Base-by-base conservation (phyloP, 2,113 vertebrate species). In the Rhinopomastus cyanomelas region DNA sequence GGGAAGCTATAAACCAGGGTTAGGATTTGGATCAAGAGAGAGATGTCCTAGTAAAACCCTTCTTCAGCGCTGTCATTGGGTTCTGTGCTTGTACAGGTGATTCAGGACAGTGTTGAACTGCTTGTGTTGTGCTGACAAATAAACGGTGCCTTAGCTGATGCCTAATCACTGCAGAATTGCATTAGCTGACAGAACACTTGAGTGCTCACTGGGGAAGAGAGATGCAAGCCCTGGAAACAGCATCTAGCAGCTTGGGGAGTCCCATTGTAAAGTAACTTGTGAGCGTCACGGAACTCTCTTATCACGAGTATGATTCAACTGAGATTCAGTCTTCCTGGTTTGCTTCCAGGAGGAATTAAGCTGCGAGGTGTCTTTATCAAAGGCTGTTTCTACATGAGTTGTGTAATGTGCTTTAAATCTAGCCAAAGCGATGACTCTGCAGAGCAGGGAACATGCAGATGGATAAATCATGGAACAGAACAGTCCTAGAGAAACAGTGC, bases 331-430 rank as follows among this genome's bases (percentile, higher is more conserved):
- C 51, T 37, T 27, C 3, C 6, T 92, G 66, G 51, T 68, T 68
- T 79, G 49, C 30, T 84, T 94, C 78, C 89, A 94, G 48, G 72
- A 79, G 51, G 78, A 85, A 51, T 82, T 73, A 68, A 85, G 34
- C 49, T 84, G 56, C 53, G 64, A 92, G 39, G 69, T 65, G 30
- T 1, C 75, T 69, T 94, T 85, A 84, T 88, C 73, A 53, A 49
- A 60, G 67, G 37, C 32, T 86, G 36, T 87, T 95, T 59, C 90
- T 86, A 13, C 22, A 17, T 2, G 20, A 77, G 32, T 81, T 95
- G 68, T 85, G 81, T 65, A 93, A 67, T 60, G 9, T 65, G 55
- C 80, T 88, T 88, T 88, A 69, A 92, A 90, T 85, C 53, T 20
- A 59, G 85, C 89, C 72, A 89, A 56, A 94, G 91, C 39, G 30